phyloP scores from a whole-genome alignment of 2,888 invertebrate species.

The Tanypteryx hageni region DNA sequence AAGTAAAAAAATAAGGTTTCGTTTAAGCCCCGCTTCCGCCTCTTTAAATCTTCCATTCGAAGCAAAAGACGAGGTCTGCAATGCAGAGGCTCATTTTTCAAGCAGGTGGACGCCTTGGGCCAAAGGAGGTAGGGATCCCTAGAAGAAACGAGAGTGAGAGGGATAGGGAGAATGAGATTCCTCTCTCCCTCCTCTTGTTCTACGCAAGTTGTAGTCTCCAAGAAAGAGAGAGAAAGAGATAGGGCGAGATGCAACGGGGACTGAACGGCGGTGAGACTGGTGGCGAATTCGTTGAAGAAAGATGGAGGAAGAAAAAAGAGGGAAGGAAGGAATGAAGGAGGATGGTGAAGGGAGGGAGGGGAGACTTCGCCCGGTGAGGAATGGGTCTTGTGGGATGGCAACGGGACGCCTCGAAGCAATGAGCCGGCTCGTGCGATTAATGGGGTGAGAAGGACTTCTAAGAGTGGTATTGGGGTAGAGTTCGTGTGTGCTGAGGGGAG shows the following conservation, averaged over 20 bases:
- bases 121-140: not conserved
- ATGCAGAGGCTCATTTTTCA: conserved; percentile 45
- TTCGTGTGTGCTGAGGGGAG: not conserved
- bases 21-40: not conserved
- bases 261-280: not conserved
- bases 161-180: not conserved
- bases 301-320: not conserved
- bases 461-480: not conserved
- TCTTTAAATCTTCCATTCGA: conserved; percentile 36
- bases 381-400: conserved; percentile 59
- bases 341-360: not conserved
- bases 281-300: not conserved
- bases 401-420: conserved; percentile 54
- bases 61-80: conserved; percentile 35
- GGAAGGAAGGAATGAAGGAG: not conserved
- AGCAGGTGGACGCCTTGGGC: conserved; percentile 29
- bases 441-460: conserved; percentile 49
- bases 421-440: conserved; percentile 59
- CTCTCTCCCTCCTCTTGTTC: not conserved
- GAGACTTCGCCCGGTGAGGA: not conserved
- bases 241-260: not conserved
- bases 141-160: not conserved
- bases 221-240: not conserved
- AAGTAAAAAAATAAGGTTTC: not conserved
- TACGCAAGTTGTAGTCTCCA: conserved; percentile 25